Conservation (phyloP, 1,140 invertebrate genomes). For the Aphelenchoides fujianensis region DNA sequence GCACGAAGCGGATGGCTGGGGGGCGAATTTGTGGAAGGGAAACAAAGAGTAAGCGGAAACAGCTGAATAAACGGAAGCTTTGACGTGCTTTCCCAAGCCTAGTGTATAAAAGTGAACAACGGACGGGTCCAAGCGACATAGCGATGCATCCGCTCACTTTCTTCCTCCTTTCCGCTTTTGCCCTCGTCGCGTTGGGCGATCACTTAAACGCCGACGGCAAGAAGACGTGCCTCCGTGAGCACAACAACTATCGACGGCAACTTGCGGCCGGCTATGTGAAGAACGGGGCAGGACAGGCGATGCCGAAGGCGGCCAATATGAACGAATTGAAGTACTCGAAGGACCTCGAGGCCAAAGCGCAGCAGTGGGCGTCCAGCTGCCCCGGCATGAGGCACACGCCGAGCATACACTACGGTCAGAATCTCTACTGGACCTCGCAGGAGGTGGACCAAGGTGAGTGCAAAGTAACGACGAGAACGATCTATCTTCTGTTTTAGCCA, state of each 20-base stretch:
- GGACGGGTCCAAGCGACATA: too few species aligned
- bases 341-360: constrained; percentile 12
- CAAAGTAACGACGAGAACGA: neutral
- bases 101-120: too few species aligned
- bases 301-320: constrained; percentile 18
- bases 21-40: too few species aligned
- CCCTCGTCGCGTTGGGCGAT: constrained; percentile 8
- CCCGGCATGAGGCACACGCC: neutral
- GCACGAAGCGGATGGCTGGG: too few species aligned
- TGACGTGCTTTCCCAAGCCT: too few species aligned
- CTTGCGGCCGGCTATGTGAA: constrained; percentile 8
- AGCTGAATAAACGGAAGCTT: too few species aligned
- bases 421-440: constrained; percentile 2
- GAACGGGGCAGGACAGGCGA: neutral
- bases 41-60: neutral
- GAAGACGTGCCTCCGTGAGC: neutral
- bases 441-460: neutral
- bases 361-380: constrained; percentile 4
- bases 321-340: constrained; percentile 5
- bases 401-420: constrained; percentile 3
- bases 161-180: neutral
- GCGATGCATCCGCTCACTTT: too few species aligned
- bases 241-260: neutral
- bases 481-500: neutral
- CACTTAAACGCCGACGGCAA: neutral